Percentiles rank a stretch among this genome's conserved stretches.
phyloP scores from a whole-genome alignment of 2,888 invertebrate species.

The Therioaphis trifolii region DNA sequence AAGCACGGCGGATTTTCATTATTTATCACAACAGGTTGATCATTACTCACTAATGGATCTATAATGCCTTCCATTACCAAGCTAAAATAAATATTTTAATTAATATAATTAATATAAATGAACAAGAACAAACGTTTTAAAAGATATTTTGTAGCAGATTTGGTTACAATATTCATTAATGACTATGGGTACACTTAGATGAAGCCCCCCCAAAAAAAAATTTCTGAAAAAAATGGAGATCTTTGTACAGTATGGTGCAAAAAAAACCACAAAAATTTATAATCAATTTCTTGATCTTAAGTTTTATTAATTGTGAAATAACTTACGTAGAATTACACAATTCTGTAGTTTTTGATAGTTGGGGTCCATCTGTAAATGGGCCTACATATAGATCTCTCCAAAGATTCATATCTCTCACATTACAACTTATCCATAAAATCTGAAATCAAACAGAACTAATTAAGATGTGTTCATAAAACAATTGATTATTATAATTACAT shows the following conservation, averaged over 20 bases:
- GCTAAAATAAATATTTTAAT: conserved; percentile 27
- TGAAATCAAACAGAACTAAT: conserved; percentile 68
- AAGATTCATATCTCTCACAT: conserved; percentile 82
- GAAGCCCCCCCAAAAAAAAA: too few species aligned
- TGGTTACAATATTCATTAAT: not conserved
- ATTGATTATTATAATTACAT: conserved; percentile 70
- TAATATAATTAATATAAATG: too few species aligned
- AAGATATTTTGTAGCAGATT: not conserved
- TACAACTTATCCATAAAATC: conserved; percentile 89
- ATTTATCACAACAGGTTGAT: conserved; percentile 47
- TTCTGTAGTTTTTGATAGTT: conserved; percentile 54
- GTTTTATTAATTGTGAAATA: too few species aligned
- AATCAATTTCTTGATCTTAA: too few species aligned
- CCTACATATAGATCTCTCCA: conserved; percentile 87
- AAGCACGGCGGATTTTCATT: conserved; percentile 17
- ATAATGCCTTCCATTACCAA: conserved; percentile 50
- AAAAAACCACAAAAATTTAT: too few species aligned
- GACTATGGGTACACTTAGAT: too few species aligned
- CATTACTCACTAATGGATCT: conserved; percentile 25
- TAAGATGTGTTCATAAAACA: conserved; percentile 2
- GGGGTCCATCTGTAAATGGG: conserved; percentile 53
- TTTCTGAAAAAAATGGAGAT: too few species aligned
- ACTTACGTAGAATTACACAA: conserved; percentile 56
- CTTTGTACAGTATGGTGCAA: too few species aligned
- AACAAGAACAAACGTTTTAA: too few species aligned